Base-by-base conservation (phyloP, 2,113 vertebrate species). In the Leptodactylus fuscus region DNA sequence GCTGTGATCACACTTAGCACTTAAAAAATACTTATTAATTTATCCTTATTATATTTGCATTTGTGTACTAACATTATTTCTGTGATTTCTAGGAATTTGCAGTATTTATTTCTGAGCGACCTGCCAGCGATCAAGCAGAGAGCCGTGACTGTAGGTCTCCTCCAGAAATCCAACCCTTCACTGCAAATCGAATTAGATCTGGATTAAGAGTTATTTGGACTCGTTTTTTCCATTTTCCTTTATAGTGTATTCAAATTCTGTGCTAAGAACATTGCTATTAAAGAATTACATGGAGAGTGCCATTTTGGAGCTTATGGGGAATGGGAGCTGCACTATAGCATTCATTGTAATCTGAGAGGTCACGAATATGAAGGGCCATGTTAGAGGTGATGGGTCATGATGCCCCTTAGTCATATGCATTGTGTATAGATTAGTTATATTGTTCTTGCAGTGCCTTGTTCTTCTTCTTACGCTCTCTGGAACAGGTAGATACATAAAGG, bases 31-130 rank as follows among this genome's bases (percentile, higher is more conserved):
- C n/a, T n/a, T n/a, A n/a, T n/a, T n/a, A n/a, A n/a, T n/a, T n/a
- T n/a, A n/a, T n/a, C n/a, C n/a, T n/a, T n/a, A n/a, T n/a, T n/a
- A n/a, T n/a, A n/a, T n/a, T n/a, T n/a, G n/a, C n/a, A n/a, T n/a
- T n/a, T n/a, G n/a, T n/a, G n/a, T n/a, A n/a, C n/a, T n/a, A n/a
- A n/a, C 16, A 8, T 67, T 0, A 36, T 79, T 12, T 49, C 49
- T 49, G 10, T 81, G 10, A n/a, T 69, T 83, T 90, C 5, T 76
- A 99, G 98, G 91, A 98, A 96, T 60, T 94, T 99, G 89, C 91
- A 96, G 87, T 92, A 93, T 89, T 94, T 99, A 90, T 95, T 95
- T 83, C 94, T 99, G 92, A 94, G 95, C 24, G 97, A 99, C 87
- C 96, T 99, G 51, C 98, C 98, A 12, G 96, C 94, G 74, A 74